These are phyloP conservation scores for Macrophya annulata DNA, from an alignment of 2,888 invertebrate species.

Conservation along the genomic window DNA sequence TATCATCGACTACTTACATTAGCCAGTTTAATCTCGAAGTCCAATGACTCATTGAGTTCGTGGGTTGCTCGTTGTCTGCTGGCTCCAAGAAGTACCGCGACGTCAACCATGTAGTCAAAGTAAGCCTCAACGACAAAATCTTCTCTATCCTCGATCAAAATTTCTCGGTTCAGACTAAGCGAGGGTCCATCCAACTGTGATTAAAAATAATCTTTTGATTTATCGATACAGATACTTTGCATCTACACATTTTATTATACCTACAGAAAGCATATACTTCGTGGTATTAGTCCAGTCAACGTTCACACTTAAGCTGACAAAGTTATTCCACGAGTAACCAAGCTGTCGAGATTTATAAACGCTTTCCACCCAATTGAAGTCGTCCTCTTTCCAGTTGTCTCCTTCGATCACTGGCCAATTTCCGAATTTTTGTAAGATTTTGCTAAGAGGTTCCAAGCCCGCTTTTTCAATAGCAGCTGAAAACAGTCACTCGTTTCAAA, in stretches of 20 bases:
- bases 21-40: conserved; percentile 94
- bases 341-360: conserved; percentile 90
- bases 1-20: conserved; percentile 85
- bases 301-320: conserved; percentile 94
- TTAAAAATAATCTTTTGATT: neutral
- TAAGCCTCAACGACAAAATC: conserved; percentile 94
- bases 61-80: conserved; percentile 84
- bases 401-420: conserved; percentile 97
- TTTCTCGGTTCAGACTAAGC: conserved; percentile 92
- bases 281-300: conserved; percentile 95
- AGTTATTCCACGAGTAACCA: conserved; percentile 94
- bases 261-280: conserved; percentile 91
- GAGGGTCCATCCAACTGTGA: conserved; percentile 92
- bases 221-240: neutral
- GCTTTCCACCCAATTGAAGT: conserved; percentile 91
- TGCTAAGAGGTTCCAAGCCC: conserved; percentile 87
- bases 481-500: neutral
- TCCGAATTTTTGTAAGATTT: conserved; percentile 89
- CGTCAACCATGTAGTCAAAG: conserved; percentile 93
- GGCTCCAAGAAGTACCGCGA: conserved; percentile 93
- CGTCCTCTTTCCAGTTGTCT: conserved; percentile 85
- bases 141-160: conserved; percentile 89
- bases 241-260: neutral
- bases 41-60: conserved; percentile 90
- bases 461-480: conserved; percentile 90